Conservation (phyloP, 2,888 invertebrate species). For the Cabera pusaria region DNA sequence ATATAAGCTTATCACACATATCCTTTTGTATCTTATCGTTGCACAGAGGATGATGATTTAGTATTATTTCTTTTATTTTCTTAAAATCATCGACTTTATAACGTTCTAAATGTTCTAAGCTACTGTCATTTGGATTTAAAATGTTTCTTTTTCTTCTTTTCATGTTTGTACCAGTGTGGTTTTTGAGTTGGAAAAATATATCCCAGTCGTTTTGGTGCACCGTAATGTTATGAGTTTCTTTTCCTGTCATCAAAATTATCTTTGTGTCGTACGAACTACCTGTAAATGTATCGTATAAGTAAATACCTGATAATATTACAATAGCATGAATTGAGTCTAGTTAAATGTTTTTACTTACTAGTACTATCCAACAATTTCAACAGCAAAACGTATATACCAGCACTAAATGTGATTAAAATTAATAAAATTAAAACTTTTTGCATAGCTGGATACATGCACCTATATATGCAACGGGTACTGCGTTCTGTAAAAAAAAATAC, state of each 20-base stretch:
- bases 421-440: slow-evolving; percentile 49
- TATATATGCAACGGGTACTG: slow-evolving; percentile 38
- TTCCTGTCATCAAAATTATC: slow-evolving; percentile 55
- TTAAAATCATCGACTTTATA: slow-evolving; percentile 48
- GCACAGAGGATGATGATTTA: slow-evolving; percentile 57
- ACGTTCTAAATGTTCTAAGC: slow-evolving; percentile 27
- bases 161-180: slow-evolving; percentile 34
- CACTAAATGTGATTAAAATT: slow-evolving; percentile 44
- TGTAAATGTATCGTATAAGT: too few relatives aligned
- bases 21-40: slow-evolving; percentile 50
- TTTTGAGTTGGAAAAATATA: slow-evolving; percentile 50
- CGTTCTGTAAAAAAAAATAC: slow-evolving; percentile 49
- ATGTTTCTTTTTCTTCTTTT: slow-evolving; percentile 47
- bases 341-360: too few relatives aligned
- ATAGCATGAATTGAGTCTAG: too few relatives aligned
- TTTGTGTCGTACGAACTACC: slow-evolving; percentile 47
- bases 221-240: slow-evolving; percentile 50
- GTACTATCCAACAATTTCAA: slow-evolving; percentile 42
- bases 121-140: slow-evolving; percentile 10
- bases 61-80: slow-evolving; percentile 58
- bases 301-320: too few relatives aligned
- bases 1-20: slow-evolving; percentile 59
- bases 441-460: slow-evolving; percentile 47
- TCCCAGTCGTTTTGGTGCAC: slow-evolving; percentile 44
- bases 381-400: slow-evolving; percentile 50